Base-by-base conservation (phyloP, 2,113 vertebrate genomes). In the Trematocara variabile region DNA sequence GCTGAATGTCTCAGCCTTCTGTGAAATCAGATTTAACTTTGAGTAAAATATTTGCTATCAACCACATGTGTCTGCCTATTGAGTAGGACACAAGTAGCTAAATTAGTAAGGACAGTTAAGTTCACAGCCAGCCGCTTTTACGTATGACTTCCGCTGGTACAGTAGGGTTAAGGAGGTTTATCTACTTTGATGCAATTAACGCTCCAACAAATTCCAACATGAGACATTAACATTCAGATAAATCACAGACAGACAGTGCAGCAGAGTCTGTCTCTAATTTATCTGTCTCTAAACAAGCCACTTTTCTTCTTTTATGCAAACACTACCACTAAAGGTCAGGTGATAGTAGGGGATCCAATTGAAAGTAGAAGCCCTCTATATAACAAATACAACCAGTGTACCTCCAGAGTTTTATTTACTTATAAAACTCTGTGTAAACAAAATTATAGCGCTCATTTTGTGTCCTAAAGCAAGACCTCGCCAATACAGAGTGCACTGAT, bases 121-220 rank as follows among this genome's bases (percentile, higher is more conserved):
- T 86, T 82, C 50, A 55, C 55, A 80, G 48, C 77, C 48, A 41
- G 53, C 79, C 58, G 75, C 39, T 56, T 86, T 73, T 58, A 70
- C 28, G 37, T 39, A 77, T 7, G 25, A 28, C 75, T 80, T 48
- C 75, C 37, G 12, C 86, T 80, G 75, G 28, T 79, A 50, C 82
- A 79, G 79, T 16, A 34, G 13, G 8, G 63, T 33, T 12, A 65
- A 28, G 53, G 46, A 54, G 12, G 73, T 85, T 79, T 48, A 58
- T 63, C 50, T 75, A 68, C 39, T 82, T 48, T 80, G 39, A 86
- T 68, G 79, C 85, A 85, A 86, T 89, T 85, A 86, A 20, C 8
- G 1, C 58, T 33, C 5, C 80, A 50, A 58, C 33, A 20, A 48
- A 86, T 81, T 80, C 25, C 55, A 44, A 85, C 8, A 75, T 82